These are phyloP conservation scores for Pygoscelis antarcticus DNA, from an alignment of 2,113 vertebrate genomes.

Conservation along the genomic window DNA sequence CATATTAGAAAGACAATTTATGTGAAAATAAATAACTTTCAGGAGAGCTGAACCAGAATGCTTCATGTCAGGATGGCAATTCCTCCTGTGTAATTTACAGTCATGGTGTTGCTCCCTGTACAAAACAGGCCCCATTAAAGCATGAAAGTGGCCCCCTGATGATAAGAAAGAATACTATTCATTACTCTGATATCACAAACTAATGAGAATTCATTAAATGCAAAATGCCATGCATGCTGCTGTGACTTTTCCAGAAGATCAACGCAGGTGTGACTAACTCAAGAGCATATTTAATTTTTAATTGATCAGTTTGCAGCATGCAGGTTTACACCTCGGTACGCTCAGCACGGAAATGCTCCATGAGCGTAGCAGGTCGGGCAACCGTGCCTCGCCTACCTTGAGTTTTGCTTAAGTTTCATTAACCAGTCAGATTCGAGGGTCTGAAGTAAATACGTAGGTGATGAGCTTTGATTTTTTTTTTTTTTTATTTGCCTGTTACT, in stretches of 20 bases:
- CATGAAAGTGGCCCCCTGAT: neutral
- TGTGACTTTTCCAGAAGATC: neutral
- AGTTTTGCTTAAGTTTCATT: neutral
- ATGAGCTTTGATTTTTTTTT: neutral
- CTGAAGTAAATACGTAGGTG: neutral
- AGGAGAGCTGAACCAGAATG: neutral
- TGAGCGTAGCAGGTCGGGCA: neutral
- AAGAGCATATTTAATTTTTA: neutral
- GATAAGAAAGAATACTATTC: neutral
- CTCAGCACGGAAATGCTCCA: neutral
- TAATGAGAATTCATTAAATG: neutral
- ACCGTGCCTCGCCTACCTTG: neutral
- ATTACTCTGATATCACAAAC: neutral
- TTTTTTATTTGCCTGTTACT: neutral
- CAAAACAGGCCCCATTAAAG: neutral
- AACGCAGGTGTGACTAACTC: neutral
- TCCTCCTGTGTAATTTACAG: neutral
- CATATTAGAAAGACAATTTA: neutral
- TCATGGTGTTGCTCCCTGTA: rapidly evolving
- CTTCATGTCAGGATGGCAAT: neutral
- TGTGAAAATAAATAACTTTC: neutral
- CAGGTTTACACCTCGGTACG: neutral
- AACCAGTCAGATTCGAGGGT: neutral
- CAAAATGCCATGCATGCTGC: neutral
- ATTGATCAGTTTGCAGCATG: neutral